Evolutionary conservation across 2,888 invertebrate genomes (phyloP).

Genomic region (Melieria crassipennis): DNA sequence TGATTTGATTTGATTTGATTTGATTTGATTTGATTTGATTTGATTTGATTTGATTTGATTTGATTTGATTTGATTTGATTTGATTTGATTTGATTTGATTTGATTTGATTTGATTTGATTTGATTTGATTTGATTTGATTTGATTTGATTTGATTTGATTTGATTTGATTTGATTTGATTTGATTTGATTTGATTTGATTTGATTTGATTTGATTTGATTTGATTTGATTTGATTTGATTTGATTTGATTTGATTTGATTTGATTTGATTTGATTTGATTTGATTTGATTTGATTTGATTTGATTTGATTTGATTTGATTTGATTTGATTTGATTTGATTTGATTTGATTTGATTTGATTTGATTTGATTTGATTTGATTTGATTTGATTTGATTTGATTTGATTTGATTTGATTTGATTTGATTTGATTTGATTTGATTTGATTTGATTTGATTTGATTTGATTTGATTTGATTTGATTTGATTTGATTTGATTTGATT

Average conservation of each 20-base stretch:
- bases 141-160: conserved; percentile 11
- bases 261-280: conserved; percentile 9
- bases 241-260: conserved; percentile 16
- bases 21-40: conserved; percentile 16
- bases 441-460: too few relatives aligned
- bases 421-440: conserved; percentile 29
- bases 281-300: conserved; percentile 1
- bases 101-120: too few relatives aligned
- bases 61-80: conserved; percentile 28
- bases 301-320: conserved; percentile 27
- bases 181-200: conserved; percentile 30
- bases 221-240: too few relatives aligned
- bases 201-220: too few relatives aligned
- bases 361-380: conserved; percentile 16
- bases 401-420: conserved; percentile 13
- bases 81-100: too few relatives aligned
- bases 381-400: conserved; percentile 1
- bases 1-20: too few relatives aligned
- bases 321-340: too few relatives aligned
- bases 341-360: too few relatives aligned
- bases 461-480: too few relatives aligned
- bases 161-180: not conserved
- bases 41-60: not conserved
- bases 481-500: conserved; percentile 16
- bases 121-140: too few relatives aligned